Evolutionary conservation across 2,797 vertebrate genomes (phyloP), one percentile per base, ranked within the genome.

Genomic region (Lates japonicus): DNA sequence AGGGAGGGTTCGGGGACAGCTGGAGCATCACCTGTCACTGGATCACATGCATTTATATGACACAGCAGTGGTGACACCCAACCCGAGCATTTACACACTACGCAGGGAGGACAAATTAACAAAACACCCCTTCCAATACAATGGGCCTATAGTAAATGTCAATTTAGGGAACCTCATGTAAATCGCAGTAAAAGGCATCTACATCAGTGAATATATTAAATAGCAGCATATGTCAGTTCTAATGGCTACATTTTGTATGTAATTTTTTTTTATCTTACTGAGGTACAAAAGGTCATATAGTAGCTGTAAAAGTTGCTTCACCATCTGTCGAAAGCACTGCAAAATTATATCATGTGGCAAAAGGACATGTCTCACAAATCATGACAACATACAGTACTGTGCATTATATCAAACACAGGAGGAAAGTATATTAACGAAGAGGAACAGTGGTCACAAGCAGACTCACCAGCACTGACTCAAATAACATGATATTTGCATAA

Each of bases 11-110:
- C 41, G 5, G 76, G 82, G 91, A 92, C 94, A 95, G 92, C 92
- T 94, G 94, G 78, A 72, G 73, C 76, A 8, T 93, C 94, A 94
- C 91, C 92, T 95, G 94, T 92, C 88, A 49, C 72, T 14, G 59
- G 29, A 83, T 93, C 91, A 88, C 89, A 90, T 88, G 86, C 57
- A 42, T 81, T 82, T 76, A 41, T 76, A 55, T 70, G 88, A 85
- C 84, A 74, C 82, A 88, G 79, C 54, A 72, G 70, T 31, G 71
- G 59, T 37, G 64, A 76, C 67, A 76, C 67, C 70, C 70, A 78
- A 76, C 79, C 57, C 58, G 10, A 39, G 29, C 65, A 31, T 67
- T 51, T 70, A 58, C 25, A 78, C 70, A 5, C 51, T 7, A 29
- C 6, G 1, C 70, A 35, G 41, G 58, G 31, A 42, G 52, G 80